A percentile compares a stretch with the other conserved stretches of the same genome.
These are phyloP conservation scores for Drosophila bipectinata DNA, from an alignment of 1,140 invertebrate genomes.

Conservation along the genomic window DNA sequence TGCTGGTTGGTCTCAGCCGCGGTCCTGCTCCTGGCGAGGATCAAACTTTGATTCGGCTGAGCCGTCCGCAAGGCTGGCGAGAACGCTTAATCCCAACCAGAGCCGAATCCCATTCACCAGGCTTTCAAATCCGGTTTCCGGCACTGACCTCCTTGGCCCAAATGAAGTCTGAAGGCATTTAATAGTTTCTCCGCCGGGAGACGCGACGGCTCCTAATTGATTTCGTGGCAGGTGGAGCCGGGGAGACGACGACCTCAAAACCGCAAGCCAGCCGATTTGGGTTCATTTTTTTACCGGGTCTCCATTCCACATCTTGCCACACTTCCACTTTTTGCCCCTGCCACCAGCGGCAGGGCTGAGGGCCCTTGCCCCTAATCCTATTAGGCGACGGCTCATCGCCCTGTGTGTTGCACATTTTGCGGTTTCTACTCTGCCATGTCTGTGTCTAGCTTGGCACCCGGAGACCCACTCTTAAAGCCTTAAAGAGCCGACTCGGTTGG, in stretches of 20 bases:
- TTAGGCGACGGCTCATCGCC: slow-evolving; percentile 47
- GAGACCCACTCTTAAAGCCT: slow-evolving; percentile 46
- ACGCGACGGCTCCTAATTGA: slow-evolving; percentile 67
- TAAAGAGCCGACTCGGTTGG: slow-evolving; percentile 17
- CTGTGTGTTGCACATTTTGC: slow-evolving; percentile 60
- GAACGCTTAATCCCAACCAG: neutral
- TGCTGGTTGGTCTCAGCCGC: slow-evolving; percentile 18
- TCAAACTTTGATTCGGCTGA: slow-evolving; percentile 56
- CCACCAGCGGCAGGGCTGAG: slow-evolving; percentile 28
- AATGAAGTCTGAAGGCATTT: slow-evolving; percentile 61
- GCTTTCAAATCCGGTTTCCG: slow-evolving; percentile 49
- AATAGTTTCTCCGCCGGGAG: slow-evolving; percentile 15
- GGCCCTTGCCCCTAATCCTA: slow-evolving; percentile 60
- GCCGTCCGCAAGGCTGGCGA: slow-evolving; percentile 24
- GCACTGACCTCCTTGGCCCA: slow-evolving; percentile 53
- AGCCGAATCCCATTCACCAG: slow-evolving; percentile 1
- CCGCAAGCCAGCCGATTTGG: slow-evolving; percentile 64
- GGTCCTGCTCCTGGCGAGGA: slow-evolving; percentile 55
- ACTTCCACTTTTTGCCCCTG: slow-evolving; percentile 47
- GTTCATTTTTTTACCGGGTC: slow-evolving; percentile 33
- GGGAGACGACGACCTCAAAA: slow-evolving; percentile 45
- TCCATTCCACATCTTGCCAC: slow-evolving; percentile 11
- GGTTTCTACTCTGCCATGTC: slow-evolving; percentile 56
- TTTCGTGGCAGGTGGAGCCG: slow-evolving; percentile 74
- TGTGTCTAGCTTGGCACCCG: neutral